Conservation (phyloP, 2,888 invertebrate species). For the Euzophera pinguis region DNA sequence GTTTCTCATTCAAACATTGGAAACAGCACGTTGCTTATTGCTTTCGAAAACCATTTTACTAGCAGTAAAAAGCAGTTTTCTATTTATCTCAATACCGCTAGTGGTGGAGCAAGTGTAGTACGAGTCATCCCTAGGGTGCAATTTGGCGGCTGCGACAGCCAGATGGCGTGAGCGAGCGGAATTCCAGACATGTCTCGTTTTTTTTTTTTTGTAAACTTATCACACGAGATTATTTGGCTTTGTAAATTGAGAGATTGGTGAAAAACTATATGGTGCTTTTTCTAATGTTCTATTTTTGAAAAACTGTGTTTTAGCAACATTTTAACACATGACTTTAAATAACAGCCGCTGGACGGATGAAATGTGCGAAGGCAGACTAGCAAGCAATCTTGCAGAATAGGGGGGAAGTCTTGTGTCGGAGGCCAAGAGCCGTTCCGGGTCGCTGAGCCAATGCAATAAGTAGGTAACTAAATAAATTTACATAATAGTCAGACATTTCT, state of each 20-base stretch:
- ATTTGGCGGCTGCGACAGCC: conserved; percentile 33
- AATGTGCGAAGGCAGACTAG: too few species aligned
- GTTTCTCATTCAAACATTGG: neutral
- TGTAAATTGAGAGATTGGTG: neutral
- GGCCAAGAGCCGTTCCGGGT: too few species aligned
- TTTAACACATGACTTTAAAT: too few species aligned
- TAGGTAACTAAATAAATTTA: too few species aligned
- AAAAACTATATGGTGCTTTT: neutral
- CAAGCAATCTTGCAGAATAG: too few species aligned
- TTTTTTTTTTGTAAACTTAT: conserved; percentile 11
- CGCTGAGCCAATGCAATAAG: too few species aligned
- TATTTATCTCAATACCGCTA: conserved; percentile 9
- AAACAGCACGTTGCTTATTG: conserved; percentile 9
- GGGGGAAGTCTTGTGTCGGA: too few species aligned
- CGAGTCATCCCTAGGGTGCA: conserved; percentile 45
- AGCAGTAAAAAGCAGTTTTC: conserved; percentile 12
- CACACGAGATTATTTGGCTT: neutral
- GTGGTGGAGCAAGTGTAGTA: conserved; percentile 5
- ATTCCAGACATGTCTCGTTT: conserved; percentile 13
- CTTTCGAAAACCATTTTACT: conserved; percentile 7
- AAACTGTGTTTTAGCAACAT: too few species aligned
- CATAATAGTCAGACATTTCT: too few species aligned
- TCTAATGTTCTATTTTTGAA: too few species aligned
- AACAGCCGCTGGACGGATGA: too few species aligned
- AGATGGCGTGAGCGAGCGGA: conserved; percentile 11